Conservation (phyloP, 92 coral and sea anemone species). For the Hydrozoanthus gracilis region DNA sequence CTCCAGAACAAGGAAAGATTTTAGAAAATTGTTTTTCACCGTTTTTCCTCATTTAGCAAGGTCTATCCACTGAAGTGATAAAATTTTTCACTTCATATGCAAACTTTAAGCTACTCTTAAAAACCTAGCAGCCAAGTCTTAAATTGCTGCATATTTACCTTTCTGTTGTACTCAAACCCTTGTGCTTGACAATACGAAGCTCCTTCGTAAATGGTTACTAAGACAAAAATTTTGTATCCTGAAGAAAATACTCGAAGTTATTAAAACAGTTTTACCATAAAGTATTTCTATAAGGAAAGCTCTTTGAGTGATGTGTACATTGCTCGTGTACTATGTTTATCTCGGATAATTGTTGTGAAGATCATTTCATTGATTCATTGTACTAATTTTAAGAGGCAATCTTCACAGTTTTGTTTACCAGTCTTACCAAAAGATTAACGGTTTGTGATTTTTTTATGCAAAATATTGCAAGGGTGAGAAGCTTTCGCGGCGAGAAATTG, state of each 20-base stretch:
- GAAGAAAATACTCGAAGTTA: neutral
- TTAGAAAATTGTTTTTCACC: no score
- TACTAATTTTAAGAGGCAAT: neutral
- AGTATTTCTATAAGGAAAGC: neutral
- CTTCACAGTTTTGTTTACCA: neutral
- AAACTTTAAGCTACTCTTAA: no score
- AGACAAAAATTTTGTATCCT: no score
- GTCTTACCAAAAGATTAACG: neutral
- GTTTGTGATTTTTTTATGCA: neutral
- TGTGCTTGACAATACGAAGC: no score
- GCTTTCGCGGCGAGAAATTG: constrained; percentile 7
- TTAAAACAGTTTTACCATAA: neutral
- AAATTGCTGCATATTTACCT: no score
- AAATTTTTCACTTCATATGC: no score
- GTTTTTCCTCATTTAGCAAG: no score
- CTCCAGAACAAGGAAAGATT: no score
- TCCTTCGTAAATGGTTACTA: no score
- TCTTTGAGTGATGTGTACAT: neutral
- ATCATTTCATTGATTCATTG: neutral
- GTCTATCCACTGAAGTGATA: no score
- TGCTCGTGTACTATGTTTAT: neutral
- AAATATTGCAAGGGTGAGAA: neutral
- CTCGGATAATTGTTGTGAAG: neutral
- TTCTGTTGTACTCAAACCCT: no score
- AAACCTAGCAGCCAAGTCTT: no score